Base-by-base conservation (phyloP, 2,113 vertebrate genomes). In the Pangasianodon gigas region DNA sequence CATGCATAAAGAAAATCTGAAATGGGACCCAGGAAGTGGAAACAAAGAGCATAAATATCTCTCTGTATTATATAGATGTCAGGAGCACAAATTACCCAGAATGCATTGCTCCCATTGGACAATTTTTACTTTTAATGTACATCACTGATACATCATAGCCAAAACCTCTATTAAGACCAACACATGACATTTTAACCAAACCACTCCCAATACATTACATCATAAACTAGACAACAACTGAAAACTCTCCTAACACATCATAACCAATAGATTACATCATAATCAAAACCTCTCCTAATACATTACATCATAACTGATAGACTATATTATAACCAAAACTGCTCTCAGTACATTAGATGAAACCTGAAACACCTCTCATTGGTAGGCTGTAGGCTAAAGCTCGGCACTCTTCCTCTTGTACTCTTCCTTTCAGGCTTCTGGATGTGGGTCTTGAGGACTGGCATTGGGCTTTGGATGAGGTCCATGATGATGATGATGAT, bases 391-490 rank as follows among this genome's bases (percentile, higher is more conserved):
- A 58, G 54, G 71, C 67, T 89, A 21, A 88, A 90, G 71, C 94
- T 96, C 95, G 88, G 91, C 95, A 89, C 92, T 93, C 94, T 97
- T 97, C 90, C 94, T 96, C 96, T 95, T 46, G 44, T 46, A 46
- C 44, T 2, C 44, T 56, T 18, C 58, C 85, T 98, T 98, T 91
- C 97, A 99, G 98, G 97, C 95, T 96, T 94, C 96, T 97, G 95
- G 97, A 97, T 96, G 95, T 96, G 92, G 96, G 97, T 94, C 96
- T 98, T 95, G 97, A 97, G 95, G 97, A 98, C 96, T 98, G 97
- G 97, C 96, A 97, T 96, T 99, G 97, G 98, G 97, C 97, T 37
- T 95, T 98, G 97, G 97, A 99, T 97, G 97, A 98, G 95, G 94
- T 97, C 93, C 97, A 97, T 95, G 97, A 97, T 95, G 93, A 94